Base-by-base conservation (phyloP, 2,888 invertebrate species). In the Eupithecia abbreviata region DNA sequence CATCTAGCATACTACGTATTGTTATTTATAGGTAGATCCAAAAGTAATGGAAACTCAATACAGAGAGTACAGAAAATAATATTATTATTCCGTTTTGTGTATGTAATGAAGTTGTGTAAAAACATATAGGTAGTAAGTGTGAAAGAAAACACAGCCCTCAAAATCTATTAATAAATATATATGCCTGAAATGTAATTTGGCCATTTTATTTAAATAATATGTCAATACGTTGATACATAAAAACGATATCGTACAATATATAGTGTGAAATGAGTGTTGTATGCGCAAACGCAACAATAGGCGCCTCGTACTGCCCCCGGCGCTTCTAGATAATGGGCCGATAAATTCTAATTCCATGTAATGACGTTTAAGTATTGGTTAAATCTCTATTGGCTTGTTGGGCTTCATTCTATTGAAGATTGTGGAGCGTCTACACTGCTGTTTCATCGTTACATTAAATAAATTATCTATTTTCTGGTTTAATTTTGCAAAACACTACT, bases 261-360 rank as follows among this genome's bases (percentile, higher is more conserved):
- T 47, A 69, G 12, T 66, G 42, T 42, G 15, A 66, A 66, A 42
- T 66, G 12, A 13, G 0, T 41, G 9, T 13, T 30, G 18, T 30
- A 13, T 49, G 69, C 47, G 69, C 69, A 13, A 2, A 47, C 69
- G 83, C 85, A 85, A 91, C 90, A 91, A 90, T 90, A 83, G 85
- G 51, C 76, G 71, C 75, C 79, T 77, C 76, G 75, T 70, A 71
- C 68, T 74, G 84, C 84, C 82, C 81, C 81, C 82, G 84, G 82
- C 80, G 77, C 75, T 79, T 76, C 75, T 76, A 77, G 73, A 90
- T 91, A 92, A 92, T 91, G 84, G 90, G 83, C 80, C 88, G 83
- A 91, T 91, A 91, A 91, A 90, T 91, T 89, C 85, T 83, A 85
- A 87, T 88, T 87, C 87, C 80, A 86, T 86, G 68, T 87, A 88